Evolutionary conservation across 2,888 invertebrate genomes (phyloP).

Genomic region (Mythimna albipuncta): DNA sequence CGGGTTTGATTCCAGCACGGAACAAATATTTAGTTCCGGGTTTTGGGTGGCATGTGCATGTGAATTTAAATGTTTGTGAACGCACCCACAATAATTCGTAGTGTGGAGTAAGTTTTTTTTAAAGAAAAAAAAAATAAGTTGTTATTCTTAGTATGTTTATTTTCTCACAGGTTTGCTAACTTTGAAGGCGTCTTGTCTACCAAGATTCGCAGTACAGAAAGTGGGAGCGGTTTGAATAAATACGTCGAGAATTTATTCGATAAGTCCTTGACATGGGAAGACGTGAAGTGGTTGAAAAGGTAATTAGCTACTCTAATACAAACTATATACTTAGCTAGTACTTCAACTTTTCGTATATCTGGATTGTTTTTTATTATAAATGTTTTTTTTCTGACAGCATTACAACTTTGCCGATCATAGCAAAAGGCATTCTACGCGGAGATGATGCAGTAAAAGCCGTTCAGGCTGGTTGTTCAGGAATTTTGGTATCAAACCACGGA

Average conservation of each 20-base stretch:
- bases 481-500: conserved; percentile 98
- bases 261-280: conserved; percentile 95
- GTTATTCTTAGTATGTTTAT: background rate
- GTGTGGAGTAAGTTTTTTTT: too few relatives aligned
- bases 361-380: background rate
- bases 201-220: conserved; percentile 86
- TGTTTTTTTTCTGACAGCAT: conserved; percentile 82
- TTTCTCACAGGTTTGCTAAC: conserved; percentile 93
- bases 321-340: too few relatives aligned
- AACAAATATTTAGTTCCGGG: too few relatives aligned
- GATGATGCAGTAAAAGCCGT: conserved; percentile 96
- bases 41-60: too few relatives aligned
- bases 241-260: conserved; percentile 95
- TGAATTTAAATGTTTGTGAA: too few relatives aligned
- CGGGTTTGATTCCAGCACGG: too few relatives aligned
- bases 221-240: conserved; percentile 94
- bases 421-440: conserved; percentile 96
- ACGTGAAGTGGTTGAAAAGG: conserved; percentile 96
- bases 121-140: too few relatives aligned
- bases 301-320: conserved; percentile 64
- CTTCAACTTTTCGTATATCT: background rate
- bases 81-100: too few relatives aligned
- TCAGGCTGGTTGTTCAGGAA: conserved; percentile 94
- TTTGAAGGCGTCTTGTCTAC: conserved; percentile 91
- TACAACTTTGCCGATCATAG: conserved; percentile 94